Base-by-base conservation (phyloP, 2,888 invertebrate species). In the Orchesellides sinensis region DNA sequence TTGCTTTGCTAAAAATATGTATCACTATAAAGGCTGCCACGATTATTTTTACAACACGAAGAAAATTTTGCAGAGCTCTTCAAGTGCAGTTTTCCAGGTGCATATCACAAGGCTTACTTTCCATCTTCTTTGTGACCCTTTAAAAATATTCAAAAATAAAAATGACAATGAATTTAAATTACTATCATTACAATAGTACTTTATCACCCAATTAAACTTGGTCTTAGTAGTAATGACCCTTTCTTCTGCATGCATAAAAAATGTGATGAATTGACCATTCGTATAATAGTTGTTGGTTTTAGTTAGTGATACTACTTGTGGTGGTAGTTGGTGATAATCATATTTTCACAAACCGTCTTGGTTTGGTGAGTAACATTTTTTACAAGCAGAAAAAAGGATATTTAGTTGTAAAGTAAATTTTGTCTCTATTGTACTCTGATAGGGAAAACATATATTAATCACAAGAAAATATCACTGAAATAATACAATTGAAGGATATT, bases 221-320 rank as follows among this genome's bases (percentile, higher is more conserved):
- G 52, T 45, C 61, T 63, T 63, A 66, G 56, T 79, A 79, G 68
- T 79, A 79, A 79, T 77, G 77, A 77, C 78, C 78, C 78, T 68
- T 69, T n/a, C n/a, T n/a, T n/a, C 47, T 40, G 40, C 40, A 40
- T 40, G 40, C 40, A 40, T 40, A 40, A 40, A 40, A 40, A 40
- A 40, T 14, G 40, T 40, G 40, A 40, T 40, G 10, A 40, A 40
- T 40, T 40, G 40, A 40, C 40, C 40, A 40, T 40, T 40, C n/a
- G 10, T 40, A n/a, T n/a, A n/a, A n/a, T n/a, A n/a, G n/a, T n/a
- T n/a, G n/a, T n/a, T n/a, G n/a, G n/a, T n/a, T n/a, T n/a, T n/a
- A n/a, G 10, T 14, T 40, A 10, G 40, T 32, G 32, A 40, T 40
- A 40, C 40, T 40, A 2, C 10, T 40, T 40, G 40, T 40, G 40